A percentile compares a stretch with the other conserved stretches of the same genome.
phyloP scores from a whole-genome alignment of 2,797 vertebrate genomes.

The Lacerta agilis region DNA sequence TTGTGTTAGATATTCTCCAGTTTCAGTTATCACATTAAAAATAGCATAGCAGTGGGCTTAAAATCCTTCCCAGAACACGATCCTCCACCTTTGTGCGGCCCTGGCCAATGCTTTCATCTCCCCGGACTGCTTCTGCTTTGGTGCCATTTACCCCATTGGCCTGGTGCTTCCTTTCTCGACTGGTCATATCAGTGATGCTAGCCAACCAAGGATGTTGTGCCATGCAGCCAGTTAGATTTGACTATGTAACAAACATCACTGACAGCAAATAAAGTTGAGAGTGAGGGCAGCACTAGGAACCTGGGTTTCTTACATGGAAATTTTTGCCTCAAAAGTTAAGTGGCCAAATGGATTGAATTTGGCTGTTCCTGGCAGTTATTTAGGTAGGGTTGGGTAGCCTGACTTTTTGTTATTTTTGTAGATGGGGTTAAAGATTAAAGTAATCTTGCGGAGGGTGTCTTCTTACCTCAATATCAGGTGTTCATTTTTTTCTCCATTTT shows the following conservation, averaged over 20 bases:
- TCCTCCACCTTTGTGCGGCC: not conserved
- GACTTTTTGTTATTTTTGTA: too few species aligned
- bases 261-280: not conserved
- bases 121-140: not conserved
- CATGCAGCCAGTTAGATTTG: not conserved
- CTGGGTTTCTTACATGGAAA: not conserved
- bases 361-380: not conserved
- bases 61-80: not conserved
- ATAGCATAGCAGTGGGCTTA: not conserved
- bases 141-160: too few species aligned
- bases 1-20: too few species aligned
- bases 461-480: too few species aligned
- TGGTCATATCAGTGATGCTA: not conserved
- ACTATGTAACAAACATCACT: not conserved
- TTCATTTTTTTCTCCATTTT: too few species aligned
- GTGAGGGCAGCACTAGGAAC: not conserved
- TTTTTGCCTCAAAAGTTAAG: not conserved
- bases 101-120: not conserved
- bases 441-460: too few species aligned
- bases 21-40: too few species aligned
- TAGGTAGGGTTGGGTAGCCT: too few species aligned
- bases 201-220: not conserved
- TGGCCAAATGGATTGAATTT: not conserved
- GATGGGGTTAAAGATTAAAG: too few species aligned
- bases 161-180: not conserved